phyloP scores from a whole-genome alignment of 2,113 vertebrate species.

The Phrynosoma platyrhinos region DNA sequence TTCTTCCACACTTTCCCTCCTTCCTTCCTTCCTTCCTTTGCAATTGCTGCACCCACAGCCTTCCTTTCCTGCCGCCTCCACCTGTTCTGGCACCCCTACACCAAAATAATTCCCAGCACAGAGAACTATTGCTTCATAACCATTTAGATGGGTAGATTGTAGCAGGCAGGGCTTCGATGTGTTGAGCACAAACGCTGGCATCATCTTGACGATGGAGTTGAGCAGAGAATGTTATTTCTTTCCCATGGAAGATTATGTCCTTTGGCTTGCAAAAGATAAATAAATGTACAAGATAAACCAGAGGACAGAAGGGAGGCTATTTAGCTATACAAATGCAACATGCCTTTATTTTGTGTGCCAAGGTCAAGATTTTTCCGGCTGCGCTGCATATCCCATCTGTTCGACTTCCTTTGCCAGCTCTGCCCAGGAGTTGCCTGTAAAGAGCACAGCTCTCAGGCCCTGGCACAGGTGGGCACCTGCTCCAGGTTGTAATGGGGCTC shows the following conservation, averaged over 20 bases:
- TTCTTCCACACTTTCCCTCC: neutral
- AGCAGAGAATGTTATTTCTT: neutral
- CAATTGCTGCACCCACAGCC: neutral
- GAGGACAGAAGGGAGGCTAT: too few species aligned
- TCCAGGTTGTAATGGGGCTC: neutral
- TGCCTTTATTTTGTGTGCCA: neutral
- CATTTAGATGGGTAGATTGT: too few species aligned
- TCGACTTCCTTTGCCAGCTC: neutral
- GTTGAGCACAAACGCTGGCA: neutral
- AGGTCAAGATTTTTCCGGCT: neutral
- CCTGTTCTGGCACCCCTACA: too few species aligned
- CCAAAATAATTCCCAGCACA: too few species aligned
- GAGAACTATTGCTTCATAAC: neutral
- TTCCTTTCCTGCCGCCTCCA: too few species aligned
- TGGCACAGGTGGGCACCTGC: neutral
- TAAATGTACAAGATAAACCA: neutral
- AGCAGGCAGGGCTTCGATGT: neutral
- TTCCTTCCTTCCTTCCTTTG: too few species aligned
- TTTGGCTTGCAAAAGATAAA: neutral
- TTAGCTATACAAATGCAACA: neutral
- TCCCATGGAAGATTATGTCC: neutral
- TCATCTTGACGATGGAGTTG: neutral
- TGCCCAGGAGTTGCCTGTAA: neutral
- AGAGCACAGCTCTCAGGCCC: neutral
- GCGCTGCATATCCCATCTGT: too few species aligned